Base-by-base conservation (phyloP, 2,888 invertebrate genomes). In the Dasysyrphus albostriatus region DNA sequence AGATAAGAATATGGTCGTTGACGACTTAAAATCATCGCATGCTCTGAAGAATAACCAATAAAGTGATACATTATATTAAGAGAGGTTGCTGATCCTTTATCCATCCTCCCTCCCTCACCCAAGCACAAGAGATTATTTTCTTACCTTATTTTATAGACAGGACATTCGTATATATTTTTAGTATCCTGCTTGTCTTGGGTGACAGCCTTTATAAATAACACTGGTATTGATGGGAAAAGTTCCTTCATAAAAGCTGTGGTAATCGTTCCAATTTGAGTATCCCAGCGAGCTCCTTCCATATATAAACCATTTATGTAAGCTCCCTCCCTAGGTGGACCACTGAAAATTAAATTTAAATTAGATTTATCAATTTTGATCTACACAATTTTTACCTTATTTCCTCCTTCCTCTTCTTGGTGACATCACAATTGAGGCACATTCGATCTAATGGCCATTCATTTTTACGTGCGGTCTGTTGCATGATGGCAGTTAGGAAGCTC, bases 231-330 rank as follows among this genome's bases (percentile, higher is more conserved):
- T 0, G 98, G 98, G 91, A 97, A 98, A 85, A 98, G 94, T 89
- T 98, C 98, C 93, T 98, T 98, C 90, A 98, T 94, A 88, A 95
- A 94, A 0, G 98, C 96, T 90, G 98, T 98, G 12, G 95, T 94
- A 83, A 98, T 96, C 90, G 96, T 95, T 72, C 97, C 97, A 12
- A 94, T 91, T 89, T 94, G 94, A 19, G 94, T 95, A 92, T 98
- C 98, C 98, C 98, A 98, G 85, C 98, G 95, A 14, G 98, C 98
- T 59, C 98, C 98, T 93, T 98, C 98, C 97, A 98, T 97, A 92
- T 94, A 97, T 78, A 98, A 93, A 0, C 98, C 97, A 92, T 97
- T 96, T 72, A 98, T 95, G 92, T 97, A 97, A 5, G 98, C 97
- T 19, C 98, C 98, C 91, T 98, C 98, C 61, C 98, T 95, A 0